Evolutionary conservation across 2,888 invertebrate genomes (phyloP).

Genomic region (Nomada fucata): DNA sequence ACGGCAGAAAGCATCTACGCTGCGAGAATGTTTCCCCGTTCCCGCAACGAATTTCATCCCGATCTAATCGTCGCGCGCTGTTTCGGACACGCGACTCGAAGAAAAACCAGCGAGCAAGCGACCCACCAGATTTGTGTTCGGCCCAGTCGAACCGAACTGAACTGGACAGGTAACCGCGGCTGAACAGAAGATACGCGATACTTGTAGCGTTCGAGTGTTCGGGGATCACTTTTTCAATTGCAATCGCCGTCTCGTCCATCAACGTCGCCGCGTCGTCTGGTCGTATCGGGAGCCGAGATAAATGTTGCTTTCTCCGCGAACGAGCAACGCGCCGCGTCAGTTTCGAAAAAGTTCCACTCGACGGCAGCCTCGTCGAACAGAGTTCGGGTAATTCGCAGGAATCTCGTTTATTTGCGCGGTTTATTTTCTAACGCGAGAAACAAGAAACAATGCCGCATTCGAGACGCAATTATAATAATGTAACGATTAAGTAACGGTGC

Average conservation of each 20-base stretch:
- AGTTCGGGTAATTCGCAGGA: not conserved
- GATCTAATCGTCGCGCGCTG: not conserved
- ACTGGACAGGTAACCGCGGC: not conserved
- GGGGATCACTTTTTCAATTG: conserved; percentile 41
- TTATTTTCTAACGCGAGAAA: conserved; percentile 1
- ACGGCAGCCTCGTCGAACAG: not conserved
- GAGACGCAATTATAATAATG: too few relatives aligned
- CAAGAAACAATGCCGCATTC: too few relatives aligned
- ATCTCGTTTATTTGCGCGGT: conserved; percentile 5
- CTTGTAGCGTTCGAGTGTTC: not conserved
- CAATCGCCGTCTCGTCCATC: conserved; percentile 58
- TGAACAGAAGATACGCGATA: not conserved
- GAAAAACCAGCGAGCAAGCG: too few relatives aligned
- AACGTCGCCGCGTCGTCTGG: conserved; percentile 35
- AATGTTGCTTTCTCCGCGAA: conserved; percentile 32
- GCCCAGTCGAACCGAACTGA: not conserved
- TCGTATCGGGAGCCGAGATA: conserved; percentile 13
- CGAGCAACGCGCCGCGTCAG: not conserved
- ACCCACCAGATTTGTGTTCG: not conserved
- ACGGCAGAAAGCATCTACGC: conserved; percentile 1
- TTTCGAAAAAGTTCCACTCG: conserved; percentile 38
- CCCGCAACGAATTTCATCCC: not conserved
- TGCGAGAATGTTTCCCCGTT: conserved; percentile 3
- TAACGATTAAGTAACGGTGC: too few relatives aligned
- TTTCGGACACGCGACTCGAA: not conserved